Percentiles rank a stretch among this genome's conserved stretches.
These are phyloP conservation scores for Leptopilina syphax DNA, from an alignment of 2,888 invertebrate genomes.

Conservation along the genomic window DNA sequence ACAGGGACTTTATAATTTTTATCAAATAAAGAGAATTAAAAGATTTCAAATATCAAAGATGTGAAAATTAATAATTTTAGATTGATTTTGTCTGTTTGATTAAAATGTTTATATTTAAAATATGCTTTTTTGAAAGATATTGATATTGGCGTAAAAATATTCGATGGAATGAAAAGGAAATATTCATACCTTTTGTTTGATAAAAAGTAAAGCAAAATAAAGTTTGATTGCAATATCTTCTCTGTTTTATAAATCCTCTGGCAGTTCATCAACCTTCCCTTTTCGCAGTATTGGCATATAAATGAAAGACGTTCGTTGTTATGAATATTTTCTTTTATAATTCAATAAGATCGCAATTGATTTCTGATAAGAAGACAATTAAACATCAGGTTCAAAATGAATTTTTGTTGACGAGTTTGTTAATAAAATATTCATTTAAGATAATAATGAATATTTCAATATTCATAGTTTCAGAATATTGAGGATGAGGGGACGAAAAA, in stretches of 20 bases:
- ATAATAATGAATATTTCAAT: conserved; percentile 29
- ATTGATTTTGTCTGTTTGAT: no score
- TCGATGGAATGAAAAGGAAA: not conserved
- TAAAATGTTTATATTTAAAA: not conserved
- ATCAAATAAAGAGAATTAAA: no score
- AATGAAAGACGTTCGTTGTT: not conserved
- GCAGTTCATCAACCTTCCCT: not conserved
- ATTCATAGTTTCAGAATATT: conserved; percentile 11
- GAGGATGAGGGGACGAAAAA: conserved; percentile 2
- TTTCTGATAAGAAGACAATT: conserved; percentile 13
- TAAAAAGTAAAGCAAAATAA: conserved; percentile 1
- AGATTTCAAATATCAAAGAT: no score
- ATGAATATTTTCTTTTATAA: conserved; percentile 1
- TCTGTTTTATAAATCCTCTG: not conserved
- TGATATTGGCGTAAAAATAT: not conserved
- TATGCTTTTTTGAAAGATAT: not conserved
- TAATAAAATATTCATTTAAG: conserved; percentile 30
- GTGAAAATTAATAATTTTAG: no score
- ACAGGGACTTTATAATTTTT: no score
- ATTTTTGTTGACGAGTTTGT: not conserved
- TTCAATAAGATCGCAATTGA: not conserved
- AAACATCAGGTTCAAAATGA: not conserved
- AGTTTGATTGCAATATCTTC: conserved; percentile 1
- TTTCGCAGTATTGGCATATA: not conserved
- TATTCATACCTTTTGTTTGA: not conserved